A percentile compares a stretch with the other conserved stretches of the same genome.
Conservation (phyloP, 2,888 invertebrate genomes). For the Morpho deidamia region DNA sequence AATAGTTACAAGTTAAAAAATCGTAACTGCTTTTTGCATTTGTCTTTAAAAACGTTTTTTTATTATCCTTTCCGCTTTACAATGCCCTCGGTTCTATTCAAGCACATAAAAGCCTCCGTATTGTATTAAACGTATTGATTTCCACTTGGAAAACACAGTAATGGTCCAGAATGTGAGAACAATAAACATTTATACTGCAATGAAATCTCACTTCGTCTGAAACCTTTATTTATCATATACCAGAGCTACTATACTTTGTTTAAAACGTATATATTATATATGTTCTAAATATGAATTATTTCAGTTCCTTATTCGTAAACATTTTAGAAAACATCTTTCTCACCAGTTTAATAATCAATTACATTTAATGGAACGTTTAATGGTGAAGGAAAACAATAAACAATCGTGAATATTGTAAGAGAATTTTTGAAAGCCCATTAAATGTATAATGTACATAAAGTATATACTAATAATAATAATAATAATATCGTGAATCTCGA, state of each 20-base stretch:
- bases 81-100: conserved; percentile 3
- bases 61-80: background rate
- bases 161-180: conserved; percentile 36
- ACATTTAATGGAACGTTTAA: no score
- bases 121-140: conserved; percentile 54
- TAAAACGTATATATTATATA: background rate
- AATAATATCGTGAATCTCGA: no score
- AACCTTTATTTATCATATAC: background rate
- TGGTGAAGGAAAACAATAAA: no score
- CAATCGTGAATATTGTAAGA: no score
- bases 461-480: no score
- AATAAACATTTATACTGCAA: conserved; percentile 21
- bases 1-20: no score
- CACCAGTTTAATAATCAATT: no score
- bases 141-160: conserved; percentile 55
- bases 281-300: background rate
- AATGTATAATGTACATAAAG: no score
- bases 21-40: background rate
- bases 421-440: no score
- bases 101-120: conserved; percentile 34
- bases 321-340: no score
- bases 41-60: background rate
- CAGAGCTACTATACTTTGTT: background rate
- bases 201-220: conserved; percentile 11
- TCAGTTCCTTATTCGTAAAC: background rate